These are phyloP conservation scores for Procambarus virginalis DNA, from an alignment of 1,140 invertebrate genomes.

Conservation along the genomic window DNA sequence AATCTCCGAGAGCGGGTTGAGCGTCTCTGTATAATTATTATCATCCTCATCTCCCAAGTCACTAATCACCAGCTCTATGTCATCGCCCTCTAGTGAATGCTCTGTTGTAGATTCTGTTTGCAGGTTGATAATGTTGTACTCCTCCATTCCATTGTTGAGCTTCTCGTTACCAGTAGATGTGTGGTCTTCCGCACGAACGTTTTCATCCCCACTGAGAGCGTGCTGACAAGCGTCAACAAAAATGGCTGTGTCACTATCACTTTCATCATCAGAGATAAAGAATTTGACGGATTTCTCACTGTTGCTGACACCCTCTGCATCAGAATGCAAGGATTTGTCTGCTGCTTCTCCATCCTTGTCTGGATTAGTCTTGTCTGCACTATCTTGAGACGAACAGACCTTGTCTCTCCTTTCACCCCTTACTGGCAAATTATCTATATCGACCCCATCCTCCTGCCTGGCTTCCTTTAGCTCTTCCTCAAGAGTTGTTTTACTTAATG, in stretches of 20 bases:
- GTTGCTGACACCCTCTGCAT: neutral
- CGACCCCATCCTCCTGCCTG: neutral
- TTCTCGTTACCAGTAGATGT: neutral
- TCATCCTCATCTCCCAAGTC: conserved; percentile 14
- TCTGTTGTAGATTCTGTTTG: neutral
- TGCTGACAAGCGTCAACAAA: conserved; percentile 41
- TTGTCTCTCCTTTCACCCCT: neutral
- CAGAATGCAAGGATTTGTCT: neutral
- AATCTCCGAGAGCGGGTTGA: conserved; percentile 21
- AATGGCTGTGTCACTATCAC: conserved; percentile 53
- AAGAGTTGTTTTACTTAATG: neutral
- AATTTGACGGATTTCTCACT: conserved; percentile 37
- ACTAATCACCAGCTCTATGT: conserved; percentile 33
- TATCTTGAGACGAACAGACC: neutral
- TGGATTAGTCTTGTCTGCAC: neutral
- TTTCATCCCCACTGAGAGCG: neutral
- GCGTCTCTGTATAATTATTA: neutral
- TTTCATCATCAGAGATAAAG: conserved; percentile 51
- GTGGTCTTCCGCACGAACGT: neutral
- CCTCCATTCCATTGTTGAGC: neutral
- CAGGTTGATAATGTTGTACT: neutral
- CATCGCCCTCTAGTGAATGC: conserved; percentile 3
- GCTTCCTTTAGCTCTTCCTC: conserved; percentile 27
- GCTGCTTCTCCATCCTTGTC: neutral
- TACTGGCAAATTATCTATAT: neutral